Base-by-base conservation (phyloP, 2,888 invertebrate genomes). In the Creontiades dilutus region DNA sequence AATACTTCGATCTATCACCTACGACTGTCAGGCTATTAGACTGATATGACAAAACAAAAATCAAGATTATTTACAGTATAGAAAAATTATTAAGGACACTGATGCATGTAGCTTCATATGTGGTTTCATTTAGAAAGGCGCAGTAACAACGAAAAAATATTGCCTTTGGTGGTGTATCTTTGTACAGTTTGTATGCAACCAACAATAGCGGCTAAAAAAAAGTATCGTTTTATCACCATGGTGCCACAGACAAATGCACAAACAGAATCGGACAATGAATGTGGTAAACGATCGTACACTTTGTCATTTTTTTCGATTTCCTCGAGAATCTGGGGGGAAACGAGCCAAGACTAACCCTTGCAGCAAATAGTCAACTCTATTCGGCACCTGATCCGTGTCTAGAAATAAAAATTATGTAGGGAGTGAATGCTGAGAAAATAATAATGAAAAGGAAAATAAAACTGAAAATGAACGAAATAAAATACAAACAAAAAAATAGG, bases 181-280 rank as follows among this genome's bases (percentile, higher is more conserved):
- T 91, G 90, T 90, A 90, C 90, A 91, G 90, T 86, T 86, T 88
- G 88, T 85, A 91, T 91, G 90, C 91, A 91, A 91, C 90, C 90
- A 91, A 90, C 90, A 90, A 91, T 91, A 91, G 91, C 91, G 90
- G 80, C 91, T 91, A 91, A 91, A 82, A 55, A 88, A 90, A 84
- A 89, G 52, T 37, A 55, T 48, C 23, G 19, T 88, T 88, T 88
- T 88, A 88, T 90, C 90, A 90, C 86, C 89, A 90, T 91, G 90
- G 91, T 91, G 91, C 91, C 90, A 91, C 91, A 91, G 90, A 91
- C 90, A 90, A 91, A 91, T 91, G 91, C 91, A 91, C 91, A 91
- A 91, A 91, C 89, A 90, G 81, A 91, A 76, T 90, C 90, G 90
- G 90, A 90, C 91, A 89, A 82, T 82, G 89, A 89, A 89, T 84